Base-by-base conservation (phyloP, 2,888 invertebrate genomes). In the Lasiommata megera region DNA sequence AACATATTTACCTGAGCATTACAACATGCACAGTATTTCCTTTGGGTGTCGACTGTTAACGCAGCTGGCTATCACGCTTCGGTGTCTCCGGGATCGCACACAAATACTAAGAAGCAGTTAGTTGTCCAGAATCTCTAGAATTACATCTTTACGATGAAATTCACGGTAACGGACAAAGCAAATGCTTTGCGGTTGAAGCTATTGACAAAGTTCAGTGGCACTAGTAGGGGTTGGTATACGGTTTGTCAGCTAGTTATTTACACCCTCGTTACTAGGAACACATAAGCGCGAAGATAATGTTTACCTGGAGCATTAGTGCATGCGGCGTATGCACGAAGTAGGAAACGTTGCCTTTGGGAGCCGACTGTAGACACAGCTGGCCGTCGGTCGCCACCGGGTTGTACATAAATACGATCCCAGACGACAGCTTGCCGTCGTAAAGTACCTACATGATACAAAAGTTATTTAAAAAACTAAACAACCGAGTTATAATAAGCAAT, bases 241-340 rank as follows among this genome's bases (percentile, higher is more conserved):
- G n/a, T 23, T 23, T 23, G 31, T 31, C 7, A 7, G 8, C n/a
- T 43, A 43, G 23, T 23, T 7, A n/a, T 6, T 43, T 43, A 43
- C 12, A 28, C 23, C 23, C 23, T 12, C 43, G 28, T 1, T 12
- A 31, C 31, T 8, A 31, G 31, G 31, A 31, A 9, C 7, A 9
- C 31, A 31, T 16, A 31, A 55, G 48, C 54, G 29, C 8, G 9
- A 16, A 65, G 62, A 9, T 23, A 1, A 18, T 11, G 16, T 31
- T 89, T 89, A 97, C 97, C 95, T 97, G 97, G 74, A 98, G 94
- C 99, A 99, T 99, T 74, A 99, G 94, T 67, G 99, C 99, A 90
- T 99, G 99, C 54, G 99, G 99, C 67, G 98, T 98, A 92, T 99
- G 99, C 77, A 99, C 98, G 93, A 99, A 99, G 92, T 97, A 98